These are phyloP conservation scores for Cyanistes caeruleus DNA, from an alignment of 2,113 vertebrate genomes.

Conservation along the genomic window DNA sequence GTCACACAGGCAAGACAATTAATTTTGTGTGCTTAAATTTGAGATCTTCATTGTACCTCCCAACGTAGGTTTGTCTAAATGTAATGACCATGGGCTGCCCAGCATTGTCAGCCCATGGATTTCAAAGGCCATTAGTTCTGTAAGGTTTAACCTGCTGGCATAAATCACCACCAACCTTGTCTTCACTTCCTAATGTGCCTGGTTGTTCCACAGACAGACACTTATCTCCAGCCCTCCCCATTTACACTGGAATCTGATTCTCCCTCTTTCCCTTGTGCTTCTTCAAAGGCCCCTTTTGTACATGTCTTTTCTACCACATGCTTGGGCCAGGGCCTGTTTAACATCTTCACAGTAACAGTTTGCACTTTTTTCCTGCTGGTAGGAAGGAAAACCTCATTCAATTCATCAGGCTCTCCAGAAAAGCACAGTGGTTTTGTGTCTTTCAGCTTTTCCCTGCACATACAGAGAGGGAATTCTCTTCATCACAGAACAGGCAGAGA, in stretches of 20 bases:
- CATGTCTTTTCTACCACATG: fast-evolving
- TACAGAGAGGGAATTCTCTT: not conserved
- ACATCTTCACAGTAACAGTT: not conserved
- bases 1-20: not conserved
- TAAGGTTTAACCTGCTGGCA: not conserved
- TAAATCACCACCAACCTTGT: not conserved
- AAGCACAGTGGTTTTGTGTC: fast-evolving
- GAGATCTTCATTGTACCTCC: not conserved
- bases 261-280: not conserved
- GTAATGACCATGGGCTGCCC: not conserved
- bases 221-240: not conserved
- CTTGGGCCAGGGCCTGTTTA: not conserved
- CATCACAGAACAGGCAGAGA: not conserved
- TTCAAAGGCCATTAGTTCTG: not conserved
- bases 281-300: not conserved
- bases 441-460: fast-evolving
- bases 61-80: not conserved
- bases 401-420: not conserved
- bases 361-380: not conserved
- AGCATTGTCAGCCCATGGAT: not conserved
- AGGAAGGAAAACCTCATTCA: not conserved
- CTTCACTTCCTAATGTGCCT: not conserved
- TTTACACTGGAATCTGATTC: not conserved
- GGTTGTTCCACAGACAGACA: not conserved
- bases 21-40: not conserved